Evolutionary conservation across 2,797 vertebrate genomes (phyloP), one percentile per base, ranked within the genome.

Genomic region (Spondyliosoma cantharus): DNA sequence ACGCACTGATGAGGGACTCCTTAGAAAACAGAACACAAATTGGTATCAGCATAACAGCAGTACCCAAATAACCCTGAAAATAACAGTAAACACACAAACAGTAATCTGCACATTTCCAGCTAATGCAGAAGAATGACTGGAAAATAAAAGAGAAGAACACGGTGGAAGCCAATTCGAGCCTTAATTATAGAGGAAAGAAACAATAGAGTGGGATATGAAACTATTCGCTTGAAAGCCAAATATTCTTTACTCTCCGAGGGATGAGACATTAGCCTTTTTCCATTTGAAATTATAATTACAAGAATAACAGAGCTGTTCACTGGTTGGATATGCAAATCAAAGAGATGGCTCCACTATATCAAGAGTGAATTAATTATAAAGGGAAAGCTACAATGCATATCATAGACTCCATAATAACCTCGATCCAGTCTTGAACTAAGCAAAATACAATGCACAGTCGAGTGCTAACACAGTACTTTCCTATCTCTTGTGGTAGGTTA

Each of bases 1-100:
- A 99, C 2, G 95, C 95, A 86, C 97, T 99, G 76, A 98, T 93
- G 54, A 97, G 92, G 0, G 97, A 97, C 85, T 99, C 97, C 98
- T 99, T 90, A 65, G 89, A 78, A 83, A 81, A 71, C 20, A 82
- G 77, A 71, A 74, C 25, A 57, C 13, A 53, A 70, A 73, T 52
- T 12, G 17, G 66, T 22, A 19, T 48, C 3, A 45, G 56, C 37
- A 25, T 3, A 70, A 71, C 7, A 59, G 24, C 64, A 74, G 68
- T 71, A 71, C 37, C 61, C 37, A 84, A 74, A 86, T 67, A 74
- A 83, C 24, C 32, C 74, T 32, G 13, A 78, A 82, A 88, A 85
- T 71, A 86, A 86, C 60, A 11, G 37, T 37, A 37, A 37, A 37
- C 27, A 53, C 15, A 29, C 43, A 63, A 76, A 75, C 42, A 58